Base-by-base conservation (phyloP, 2,113 vertebrate genomes). In the Serinus canaria region DNA sequence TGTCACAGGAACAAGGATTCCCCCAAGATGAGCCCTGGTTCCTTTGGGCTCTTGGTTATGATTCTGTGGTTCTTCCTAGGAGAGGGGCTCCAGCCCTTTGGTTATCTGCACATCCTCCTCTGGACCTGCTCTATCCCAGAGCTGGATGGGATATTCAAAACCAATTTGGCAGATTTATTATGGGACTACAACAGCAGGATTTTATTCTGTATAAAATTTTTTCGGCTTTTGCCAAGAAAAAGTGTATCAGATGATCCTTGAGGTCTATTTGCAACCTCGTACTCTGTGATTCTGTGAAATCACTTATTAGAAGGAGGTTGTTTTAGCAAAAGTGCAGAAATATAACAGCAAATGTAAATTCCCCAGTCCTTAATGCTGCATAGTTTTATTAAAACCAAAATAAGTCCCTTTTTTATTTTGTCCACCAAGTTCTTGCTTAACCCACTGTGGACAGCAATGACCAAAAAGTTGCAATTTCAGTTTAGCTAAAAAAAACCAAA, bases 371-470 rank as follows among this genome's bases (percentile, higher is more conserved):
- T 58, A 50, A 43, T 76, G 13, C 62, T 73, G 35, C 14, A 2
- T 33, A 22, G 14, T 23, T 50, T 13, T 13, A 46, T 28, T 19
- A 33, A 44, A 89, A 69, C 0, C 6, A 47, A 73, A 78, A 39
- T 6, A 41, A 73, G 1, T 4, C 10, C 14, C 1, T 15, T 50
- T 50, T 78, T 81, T 50, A 30, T 50, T 70, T 78, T 44, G 10
- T 11, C 31, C 39, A 46, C 28, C 22, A 46, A 19, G 20, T 3
- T 56, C 24, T 63, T 73, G 23, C 30, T 62, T 46, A 41, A 33
- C 13, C 6, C 2, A 0, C 14, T 72, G 33, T 0, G 0, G 52
- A 47, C 21, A 60, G 15, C 58, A 64, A 8, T 37, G 55, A 23
- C 55, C 31, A 3, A 12, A 62, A 73, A 4, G 23, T 5, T 41